phyloP scores from a whole-genome alignment of 1,140 invertebrate genomes.

The Mamestra configurata region DNA sequence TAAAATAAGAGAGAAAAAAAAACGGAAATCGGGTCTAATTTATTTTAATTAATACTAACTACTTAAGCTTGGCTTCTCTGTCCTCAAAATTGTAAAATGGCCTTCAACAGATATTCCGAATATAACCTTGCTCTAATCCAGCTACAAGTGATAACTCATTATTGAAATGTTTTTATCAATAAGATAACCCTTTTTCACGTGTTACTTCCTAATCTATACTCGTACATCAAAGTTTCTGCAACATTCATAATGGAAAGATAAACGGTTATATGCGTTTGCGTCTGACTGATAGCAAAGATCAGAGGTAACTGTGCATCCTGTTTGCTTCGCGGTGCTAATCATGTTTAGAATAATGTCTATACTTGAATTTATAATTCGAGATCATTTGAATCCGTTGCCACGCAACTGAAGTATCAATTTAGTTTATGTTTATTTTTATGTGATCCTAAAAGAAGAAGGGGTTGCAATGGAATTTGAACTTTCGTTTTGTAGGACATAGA shows the following conservation, averaged over 20 bases:
- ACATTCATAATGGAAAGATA: not conserved
- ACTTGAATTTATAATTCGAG: not conserved
- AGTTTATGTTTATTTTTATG: too few relatives aligned
- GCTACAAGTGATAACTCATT: not conserved
- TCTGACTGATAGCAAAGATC: constrained; percentile 46
- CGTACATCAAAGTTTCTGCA: not conserved
- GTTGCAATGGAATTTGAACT: too few relatives aligned
- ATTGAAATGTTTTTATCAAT: not conserved
- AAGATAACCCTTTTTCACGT: not conserved
- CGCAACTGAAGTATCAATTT: too few relatives aligned
- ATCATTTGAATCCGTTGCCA: too few relatives aligned
- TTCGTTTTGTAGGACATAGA: too few relatives aligned
- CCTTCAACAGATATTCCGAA: not conserved
- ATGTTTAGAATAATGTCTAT: not conserved
- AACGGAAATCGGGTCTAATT: not conserved
- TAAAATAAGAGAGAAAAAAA: too few relatives aligned
- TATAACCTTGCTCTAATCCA: not conserved
- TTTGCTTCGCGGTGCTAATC: constrained; percentile 20
- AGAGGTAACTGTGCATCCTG: constrained; percentile 58
- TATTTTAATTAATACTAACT: too few relatives aligned
- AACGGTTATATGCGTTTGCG: constrained; percentile 5
- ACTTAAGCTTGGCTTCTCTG: too few relatives aligned
- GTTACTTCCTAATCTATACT: not conserved
- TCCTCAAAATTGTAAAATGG: not conserved
- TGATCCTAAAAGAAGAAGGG: too few relatives aligned